phyloP scores from a whole-genome alignment of 2,888 invertebrate species.

The Drosophila siamana region DNA sequence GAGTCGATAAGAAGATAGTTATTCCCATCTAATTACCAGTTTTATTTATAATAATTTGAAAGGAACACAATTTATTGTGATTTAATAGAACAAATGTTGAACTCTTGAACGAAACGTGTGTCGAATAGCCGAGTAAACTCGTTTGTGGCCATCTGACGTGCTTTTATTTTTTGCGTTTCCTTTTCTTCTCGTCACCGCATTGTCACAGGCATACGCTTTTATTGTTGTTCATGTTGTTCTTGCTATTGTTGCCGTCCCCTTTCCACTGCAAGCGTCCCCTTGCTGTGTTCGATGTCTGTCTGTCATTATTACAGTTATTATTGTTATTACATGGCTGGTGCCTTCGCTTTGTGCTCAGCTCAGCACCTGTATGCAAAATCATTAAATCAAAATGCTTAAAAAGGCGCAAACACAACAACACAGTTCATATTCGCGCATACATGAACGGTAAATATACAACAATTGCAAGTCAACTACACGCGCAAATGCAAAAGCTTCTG shows the following conservation, averaged over 20 bases:
- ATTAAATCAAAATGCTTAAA: constrained; percentile 10
- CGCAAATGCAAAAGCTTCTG: too few relatives aligned
- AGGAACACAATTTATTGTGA: too few relatives aligned
- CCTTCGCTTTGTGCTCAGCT: neutral
- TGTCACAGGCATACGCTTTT: constrained; percentile 23
- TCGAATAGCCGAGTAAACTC: neutral
- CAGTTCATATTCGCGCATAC: neutral
- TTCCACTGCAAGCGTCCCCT: neutral
- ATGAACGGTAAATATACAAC: neutral
- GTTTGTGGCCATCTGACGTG: neutral
- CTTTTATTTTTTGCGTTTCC: constrained; percentile 1
- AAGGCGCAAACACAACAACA: constrained; percentile 1
- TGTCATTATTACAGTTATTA: constrained; percentile 32
- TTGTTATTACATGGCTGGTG: constrained; percentile 31
- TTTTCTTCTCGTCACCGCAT: constrained; percentile 9
- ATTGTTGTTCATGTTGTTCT: constrained; percentile 11
- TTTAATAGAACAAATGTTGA: too few relatives aligned
- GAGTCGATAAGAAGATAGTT: too few relatives aligned
- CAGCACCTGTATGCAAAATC: constrained; percentile 4
- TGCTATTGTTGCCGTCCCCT: neutral
- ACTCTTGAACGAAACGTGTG: too few relatives aligned
- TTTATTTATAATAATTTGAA: too few relatives aligned
- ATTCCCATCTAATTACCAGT: too few relatives aligned
- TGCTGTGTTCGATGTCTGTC: neutral
- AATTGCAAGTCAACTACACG: neutral